Percentiles rank a stretch among this genome's conserved stretches.
Evolutionary conservation across 2,888 invertebrate genomes (phyloP).

Genomic region (Melolontha melolontha): DNA sequence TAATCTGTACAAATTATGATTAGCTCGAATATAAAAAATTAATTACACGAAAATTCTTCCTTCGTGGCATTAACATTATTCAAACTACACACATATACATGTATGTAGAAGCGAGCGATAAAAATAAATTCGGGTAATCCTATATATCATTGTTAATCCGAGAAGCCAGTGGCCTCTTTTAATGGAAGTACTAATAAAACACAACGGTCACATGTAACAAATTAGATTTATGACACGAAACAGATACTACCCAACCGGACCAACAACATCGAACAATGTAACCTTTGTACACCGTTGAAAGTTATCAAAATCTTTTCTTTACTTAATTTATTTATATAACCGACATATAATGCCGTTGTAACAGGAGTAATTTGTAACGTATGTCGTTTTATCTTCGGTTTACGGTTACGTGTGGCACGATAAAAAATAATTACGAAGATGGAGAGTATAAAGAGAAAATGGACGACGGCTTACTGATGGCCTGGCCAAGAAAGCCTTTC

Average conservation of each 20-base stretch:
- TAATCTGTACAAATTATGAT: too few species aligned
- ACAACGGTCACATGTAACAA: neutral
- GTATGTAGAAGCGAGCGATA: constrained; percentile 1
- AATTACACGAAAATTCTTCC: too few species aligned
- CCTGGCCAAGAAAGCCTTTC: constrained; percentile 6
- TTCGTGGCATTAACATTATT: too few species aligned
- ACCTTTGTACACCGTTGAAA: constrained; percentile 12
- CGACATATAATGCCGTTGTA: constrained; percentile 11
- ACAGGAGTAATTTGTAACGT: constrained; percentile 22
- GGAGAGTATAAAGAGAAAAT: constrained; percentile 4
- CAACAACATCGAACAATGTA: constrained; percentile 6
- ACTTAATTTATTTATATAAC: constrained; percentile 3
- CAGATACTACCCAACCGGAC: neutral
- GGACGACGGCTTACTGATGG: constrained; percentile 1
- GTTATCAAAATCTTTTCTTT: constrained; percentile 13
- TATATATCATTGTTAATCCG: constrained; percentile 35
- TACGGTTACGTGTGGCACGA: constrained; percentile 7
- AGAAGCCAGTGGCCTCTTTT: constrained; percentile 24
- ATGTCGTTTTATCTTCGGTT: constrained; percentile 12
- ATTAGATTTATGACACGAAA: constrained; percentile 21
- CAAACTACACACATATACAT: too few species aligned
- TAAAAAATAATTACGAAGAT: constrained; percentile 28
- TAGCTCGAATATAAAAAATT: too few species aligned
- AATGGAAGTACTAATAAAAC: constrained; percentile 31
- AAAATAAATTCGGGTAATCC: constrained; percentile 23